Base-by-base conservation (phyloP, 1,140 invertebrate species). In the Belonocnema kinseyi region DNA sequence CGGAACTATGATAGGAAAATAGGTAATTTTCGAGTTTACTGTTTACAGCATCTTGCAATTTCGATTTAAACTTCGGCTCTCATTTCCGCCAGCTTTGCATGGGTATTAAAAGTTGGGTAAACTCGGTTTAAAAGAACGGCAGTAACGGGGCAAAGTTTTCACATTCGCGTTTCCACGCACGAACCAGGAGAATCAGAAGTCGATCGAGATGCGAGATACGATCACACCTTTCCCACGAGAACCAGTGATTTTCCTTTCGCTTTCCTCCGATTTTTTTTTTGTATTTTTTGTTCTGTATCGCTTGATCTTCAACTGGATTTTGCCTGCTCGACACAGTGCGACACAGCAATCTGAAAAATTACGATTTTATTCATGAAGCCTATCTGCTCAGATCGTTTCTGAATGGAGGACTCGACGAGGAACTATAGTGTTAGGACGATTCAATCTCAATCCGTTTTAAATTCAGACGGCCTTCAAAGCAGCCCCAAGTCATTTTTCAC, bases 281-380 rank as follows among this genome's bases (percentile, higher is more conserved):
- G n/a, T n/a, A 10, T 56, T 56, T n/a, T 19, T 56, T 56, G 71
- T 75, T 50, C 74, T 75, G 77, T 82, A 82, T 80, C 84, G 46
- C 40, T 54, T 66, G 80, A 83, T 80, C 80, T 76, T 73, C 75
- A 50, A 75, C 66, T 77, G 72, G 73, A 82, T 75, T 76, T 73
- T 66, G 76, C 79, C 82, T 66, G 77, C 79, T 83, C 77, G 82
- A 84, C 79, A 77, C 73, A 75, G 77, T 77, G 80, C 80, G 82
- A 81, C 82, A 84, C 83, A 76, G 77, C 70, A 82, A 86, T 83
- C 83, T 86, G 82, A 86, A 86, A 86, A 86, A 86, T 86, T 82
- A 85, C 82, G 75, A 82, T 85, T 86, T 85, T 86, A 86, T 86
- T 86, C 83, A 86, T 86, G 85, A 83, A 83, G 61, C 76, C 81